Evolutionary conservation across 2,888 invertebrate species (phyloP).

Genomic region (Euproctis similis): DNA sequence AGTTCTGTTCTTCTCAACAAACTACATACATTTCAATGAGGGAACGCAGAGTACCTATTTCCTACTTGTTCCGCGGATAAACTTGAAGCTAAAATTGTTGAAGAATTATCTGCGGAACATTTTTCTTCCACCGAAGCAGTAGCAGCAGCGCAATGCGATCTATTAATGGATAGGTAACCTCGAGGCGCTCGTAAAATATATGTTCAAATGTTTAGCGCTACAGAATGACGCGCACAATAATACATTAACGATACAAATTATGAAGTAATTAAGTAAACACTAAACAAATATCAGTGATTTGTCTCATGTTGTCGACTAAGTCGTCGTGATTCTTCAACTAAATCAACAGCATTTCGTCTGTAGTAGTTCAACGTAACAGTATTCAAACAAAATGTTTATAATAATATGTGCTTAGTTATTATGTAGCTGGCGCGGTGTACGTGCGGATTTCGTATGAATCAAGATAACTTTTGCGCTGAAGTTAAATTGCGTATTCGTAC

Average conservation of each 20-base stretch:
- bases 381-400: slow-evolving; percentile 7
- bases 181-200: slow-evolving; percentile 17
- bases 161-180: slow-evolving; percentile 13
- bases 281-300: slow-evolving; percentile 17
- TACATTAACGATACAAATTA: slow-evolving; percentile 24
- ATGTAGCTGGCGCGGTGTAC: slow-evolving; percentile 8
- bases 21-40: no score
- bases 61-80: no score
- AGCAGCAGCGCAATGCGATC: slow-evolving; percentile 7
- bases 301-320: slow-evolving; percentile 14
- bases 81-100: no score
- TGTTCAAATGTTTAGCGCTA: slow-evolving; percentile 16
- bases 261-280: slow-evolving; percentile 23
- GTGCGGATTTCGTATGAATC: slow-evolving; percentile 23
- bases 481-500: no score
- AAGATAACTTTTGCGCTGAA: slow-evolving; percentile 25
- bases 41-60: no score
- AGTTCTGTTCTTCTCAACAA: no score
- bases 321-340: slow-evolving; percentile 14
- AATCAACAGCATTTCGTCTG: slow-evolving; percentile 9
- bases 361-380: slow-evolving; percentile 10
- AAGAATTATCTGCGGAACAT: not conserved
- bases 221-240: slow-evolving; percentile 10
- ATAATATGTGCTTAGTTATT: not conserved
- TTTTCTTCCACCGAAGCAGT: not conserved